These are phyloP conservation scores for Denticeps clupeoides DNA, from an alignment of 2,797 vertebrate genomes.

Conservation along the genomic window DNA sequence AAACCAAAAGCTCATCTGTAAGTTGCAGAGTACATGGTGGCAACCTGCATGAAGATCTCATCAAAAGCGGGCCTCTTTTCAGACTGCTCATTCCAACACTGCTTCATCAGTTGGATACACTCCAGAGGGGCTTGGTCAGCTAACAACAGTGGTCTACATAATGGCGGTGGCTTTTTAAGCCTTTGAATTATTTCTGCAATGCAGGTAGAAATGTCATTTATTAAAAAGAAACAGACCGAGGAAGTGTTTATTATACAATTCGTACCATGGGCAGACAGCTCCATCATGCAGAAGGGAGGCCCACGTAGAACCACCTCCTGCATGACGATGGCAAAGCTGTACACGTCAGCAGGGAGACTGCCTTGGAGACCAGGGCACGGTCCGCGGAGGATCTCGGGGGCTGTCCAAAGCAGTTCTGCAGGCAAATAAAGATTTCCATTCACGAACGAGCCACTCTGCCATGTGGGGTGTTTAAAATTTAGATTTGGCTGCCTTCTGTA, in stretches of 20 bases:
- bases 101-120: constrained; percentile 83
- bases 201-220: too few species aligned
- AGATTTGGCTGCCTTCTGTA: too few species aligned
- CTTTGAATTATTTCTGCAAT: constrained; percentile 70
- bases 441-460: not conserved
- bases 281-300: constrained; percentile 62
- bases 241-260: too few species aligned
- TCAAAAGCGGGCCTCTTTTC: constrained; percentile 71
- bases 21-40: not conserved
- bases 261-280: constrained; percentile 49
- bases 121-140: constrained; percentile 67
- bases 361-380: constrained; percentile 38
- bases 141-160: constrained; percentile 68
- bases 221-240: not conserved
- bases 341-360: constrained; percentile 48
- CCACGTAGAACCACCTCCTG: constrained; percentile 64
- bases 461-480: not conserved
- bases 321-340: constrained; percentile 67
- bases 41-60: constrained; percentile 76
- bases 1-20: too few species aligned
- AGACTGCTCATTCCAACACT: constrained; percentile 76
- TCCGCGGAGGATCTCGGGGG: constrained; percentile 59
- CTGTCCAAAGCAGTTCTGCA: constrained; percentile 63
- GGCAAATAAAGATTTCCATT: constrained; percentile 6
- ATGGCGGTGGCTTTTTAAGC: constrained; percentile 65